These are phyloP conservation scores for Diadegma fenestrale DNA, from an alignment of 2,888 invertebrate genomes.

Conservation along the genomic window DNA sequence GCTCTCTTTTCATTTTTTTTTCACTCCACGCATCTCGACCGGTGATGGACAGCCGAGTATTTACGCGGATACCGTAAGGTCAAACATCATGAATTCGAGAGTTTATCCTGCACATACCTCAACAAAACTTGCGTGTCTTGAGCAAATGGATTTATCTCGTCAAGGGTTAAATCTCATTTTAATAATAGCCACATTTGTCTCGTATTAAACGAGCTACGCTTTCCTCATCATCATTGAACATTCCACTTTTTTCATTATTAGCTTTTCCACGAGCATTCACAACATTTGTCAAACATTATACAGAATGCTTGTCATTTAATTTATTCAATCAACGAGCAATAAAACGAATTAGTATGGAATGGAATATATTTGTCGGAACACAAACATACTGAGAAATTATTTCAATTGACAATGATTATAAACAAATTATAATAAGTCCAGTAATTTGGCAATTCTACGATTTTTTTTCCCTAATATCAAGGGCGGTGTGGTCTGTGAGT, in stretches of 20 bases:
- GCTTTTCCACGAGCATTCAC: not conserved
- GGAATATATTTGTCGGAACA: not conserved
- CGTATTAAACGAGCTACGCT: slow-evolving; percentile 17
- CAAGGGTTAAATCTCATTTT: not conserved
- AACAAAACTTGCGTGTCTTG: slow-evolving; percentile 17
- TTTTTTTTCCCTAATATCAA: too few relatives aligned
- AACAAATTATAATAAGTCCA: too few relatives aligned
- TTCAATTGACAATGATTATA: too few relatives aligned
- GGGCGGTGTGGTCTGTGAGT: too few relatives aligned
- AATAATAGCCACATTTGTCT: slow-evolving; percentile 38
- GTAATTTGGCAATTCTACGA: too few relatives aligned
- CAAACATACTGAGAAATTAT: not conserved
- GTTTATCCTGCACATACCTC: slow-evolving; percentile 19
- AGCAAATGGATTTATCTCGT: slow-evolving; percentile 34
- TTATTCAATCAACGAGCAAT: not conserved
- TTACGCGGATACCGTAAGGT: slow-evolving; percentile 47
- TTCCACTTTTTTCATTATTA: slow-evolving; percentile 8
- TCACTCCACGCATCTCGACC: slow-evolving; percentile 49
- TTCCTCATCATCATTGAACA: not conserved
- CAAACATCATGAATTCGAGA: slow-evolving; percentile 62
- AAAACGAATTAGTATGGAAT: too few relatives aligned
- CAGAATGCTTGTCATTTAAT: not conserved
- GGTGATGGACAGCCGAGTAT: slow-evolving; percentile 54
- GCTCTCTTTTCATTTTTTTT: slow-evolving; percentile 58
- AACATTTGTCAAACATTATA: not conserved